phyloP scores from a whole-genome alignment of 2,113 vertebrate genomes.

The Vicugna pacos region DNA sequence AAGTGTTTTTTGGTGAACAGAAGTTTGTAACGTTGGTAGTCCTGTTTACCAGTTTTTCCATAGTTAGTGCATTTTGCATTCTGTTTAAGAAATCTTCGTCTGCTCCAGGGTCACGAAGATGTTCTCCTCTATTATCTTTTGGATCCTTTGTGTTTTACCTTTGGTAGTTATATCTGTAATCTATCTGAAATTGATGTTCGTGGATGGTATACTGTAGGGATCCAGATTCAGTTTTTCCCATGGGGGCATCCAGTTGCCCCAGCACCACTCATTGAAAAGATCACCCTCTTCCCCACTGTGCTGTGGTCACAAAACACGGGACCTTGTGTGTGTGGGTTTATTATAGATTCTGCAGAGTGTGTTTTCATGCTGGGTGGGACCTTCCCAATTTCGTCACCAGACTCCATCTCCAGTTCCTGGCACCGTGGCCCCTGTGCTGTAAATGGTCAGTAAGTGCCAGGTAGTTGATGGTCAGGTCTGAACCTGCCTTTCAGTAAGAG shows the following conservation, averaged over 20 bases:
- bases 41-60: background rate
- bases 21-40: background rate
- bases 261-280: background rate
- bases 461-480: background rate
- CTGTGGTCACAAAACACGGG: background rate
- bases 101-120: background rate
- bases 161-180: background rate
- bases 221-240: background rate
- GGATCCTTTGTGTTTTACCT: background rate
- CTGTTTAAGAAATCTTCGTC: background rate
- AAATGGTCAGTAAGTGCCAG: background rate
- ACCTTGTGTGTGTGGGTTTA: fast-evolving
- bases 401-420: background rate
- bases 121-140: background rate
- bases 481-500: background rate
- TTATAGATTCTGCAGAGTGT: background rate
- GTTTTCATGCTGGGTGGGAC: background rate
- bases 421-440: background rate
- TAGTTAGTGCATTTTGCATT: background rate
- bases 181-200: background rate
- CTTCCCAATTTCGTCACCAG: background rate
- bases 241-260: background rate
- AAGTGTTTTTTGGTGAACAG: background rate
- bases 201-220: background rate
- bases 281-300: background rate